phyloP scores from a whole-genome alignment of 1,140 invertebrate genomes.

The Camponotus vicinus region DNA sequence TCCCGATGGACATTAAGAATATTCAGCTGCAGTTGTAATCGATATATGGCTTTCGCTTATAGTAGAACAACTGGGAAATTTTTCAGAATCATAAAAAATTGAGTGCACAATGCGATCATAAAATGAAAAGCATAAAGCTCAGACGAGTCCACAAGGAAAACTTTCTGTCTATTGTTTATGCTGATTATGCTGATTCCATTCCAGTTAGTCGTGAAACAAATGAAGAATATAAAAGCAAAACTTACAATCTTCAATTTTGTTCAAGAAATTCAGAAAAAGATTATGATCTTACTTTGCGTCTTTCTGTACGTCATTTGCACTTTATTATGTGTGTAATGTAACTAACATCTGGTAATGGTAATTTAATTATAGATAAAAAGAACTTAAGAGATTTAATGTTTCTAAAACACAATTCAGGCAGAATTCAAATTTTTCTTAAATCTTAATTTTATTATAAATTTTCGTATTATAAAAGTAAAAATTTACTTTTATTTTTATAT shows the following conservation, averaged over 20 bases:
- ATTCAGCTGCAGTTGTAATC: neutral
- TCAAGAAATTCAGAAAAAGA: neutral
- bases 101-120: constrained; percentile 14
- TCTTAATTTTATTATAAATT: neutral
- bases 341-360: neutral
- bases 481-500: neutral
- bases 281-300: neutral
- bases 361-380: neutral
- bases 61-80: neutral
- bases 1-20: constrained; percentile 3
- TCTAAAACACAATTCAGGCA: neutral
- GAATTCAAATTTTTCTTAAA: neutral
- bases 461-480: neutral
- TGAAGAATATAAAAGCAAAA: neutral
- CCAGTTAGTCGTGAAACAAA: constrained; percentile 22
- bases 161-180: constrained; percentile 16
- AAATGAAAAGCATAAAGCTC: constrained; percentile 15
- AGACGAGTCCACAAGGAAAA: neutral
- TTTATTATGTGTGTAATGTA: neutral
- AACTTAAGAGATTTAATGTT: neutral
- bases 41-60: neutral
- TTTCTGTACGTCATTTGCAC: neutral
- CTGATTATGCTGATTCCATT: constrained; percentile 10
- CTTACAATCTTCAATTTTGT: neutral
- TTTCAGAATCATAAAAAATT: constrained; percentile 4